Evolutionary conservation across 2,888 invertebrate species (phyloP), one percentile per base, ranked within the genome.

Genomic region (Caradrina kadenii): DNA sequence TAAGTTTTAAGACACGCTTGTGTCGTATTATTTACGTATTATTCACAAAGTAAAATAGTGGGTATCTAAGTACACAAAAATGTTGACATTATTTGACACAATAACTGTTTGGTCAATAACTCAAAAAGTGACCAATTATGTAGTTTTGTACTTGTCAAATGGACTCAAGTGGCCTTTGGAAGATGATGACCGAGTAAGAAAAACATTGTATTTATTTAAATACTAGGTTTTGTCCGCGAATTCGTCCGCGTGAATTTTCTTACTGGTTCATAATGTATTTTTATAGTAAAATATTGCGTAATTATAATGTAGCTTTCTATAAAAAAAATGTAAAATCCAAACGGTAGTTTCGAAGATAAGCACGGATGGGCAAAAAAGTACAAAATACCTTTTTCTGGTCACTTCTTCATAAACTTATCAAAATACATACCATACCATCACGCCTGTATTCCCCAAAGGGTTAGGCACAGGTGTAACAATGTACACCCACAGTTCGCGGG

Each of bases 41-140:
- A 54, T 53, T 64, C 13, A 53, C 35, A 45, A 31, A 1, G 1
- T 0, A 22, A 13, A 35, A 19, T 39, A 39, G 8, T 19, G 13
- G 5, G 15, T 48, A 45, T 17, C 11, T 45, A 45, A 31, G 6
- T 49, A 17, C 15, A 35, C 21, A 45, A 73, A 63, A 53, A 22
- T 31, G 2, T 31, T 63, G 73, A 21, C 45, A 53, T 39, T 42
- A 10, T 56, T 63, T 50, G 26, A 39, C 45, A 31, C 22, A 60
- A 70, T 53, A 68, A 35, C 10, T 31, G 13, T 73, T 49, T 72
- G 50, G 45, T 55, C n/a, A 78, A 73, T 15, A 48, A 49, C 62
- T 50, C 42, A 65, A 58, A 67, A 67, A 17, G 22, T 17, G 31
- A 26, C 42, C 49, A 61, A 58, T 61, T 60, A 72, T 58, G 26